Percentiles rank a stretch among this genome's conserved stretches.
These are phyloP conservation scores for Drosophila neotestacea DNA, from an alignment of 2,888 invertebrate species.

Conservation along the genomic window DNA sequence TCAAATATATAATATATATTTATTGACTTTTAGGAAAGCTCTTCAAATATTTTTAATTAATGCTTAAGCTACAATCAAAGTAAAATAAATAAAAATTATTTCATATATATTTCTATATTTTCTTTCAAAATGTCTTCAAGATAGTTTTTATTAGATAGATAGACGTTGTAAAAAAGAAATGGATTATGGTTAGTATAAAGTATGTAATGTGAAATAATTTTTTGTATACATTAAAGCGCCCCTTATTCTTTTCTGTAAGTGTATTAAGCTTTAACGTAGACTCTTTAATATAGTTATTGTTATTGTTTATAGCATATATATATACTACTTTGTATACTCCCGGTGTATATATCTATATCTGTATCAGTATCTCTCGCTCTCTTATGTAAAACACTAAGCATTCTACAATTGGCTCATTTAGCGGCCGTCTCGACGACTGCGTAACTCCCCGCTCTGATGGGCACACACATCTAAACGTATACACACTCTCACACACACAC, in stretches of 20 bases:
- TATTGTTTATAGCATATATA: constrained; percentile 32
- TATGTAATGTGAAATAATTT: no score
- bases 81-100: no score
- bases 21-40: no score
- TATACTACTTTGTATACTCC: constrained; percentile 1
- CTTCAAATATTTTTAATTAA: no score
- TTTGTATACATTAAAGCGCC: no score
- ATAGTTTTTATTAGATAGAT: no score
- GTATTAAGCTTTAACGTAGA: not conserved
- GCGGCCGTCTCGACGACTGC: constrained; percentile 50
- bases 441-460: constrained; percentile 48
- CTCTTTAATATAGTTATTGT: constrained; percentile 23
- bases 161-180: no score
- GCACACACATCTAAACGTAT: constrained; percentile 15
- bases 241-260: not conserved
- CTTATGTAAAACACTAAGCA: constrained; percentile 45
- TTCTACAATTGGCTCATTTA: constrained; percentile 77
- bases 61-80: no score
- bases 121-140: no score
- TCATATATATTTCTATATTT: no score
- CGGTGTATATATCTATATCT: constrained; percentile 20
- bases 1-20: no score
- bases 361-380: constrained; percentile 42
- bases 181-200: no score
- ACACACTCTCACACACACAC: constrained; percentile 9